A percentile compares a stretch with the other conserved stretches of the same genome.
phyloP scores from a whole-genome alignment of 2,113 vertebrate species.

The Strix aluco region DNA sequence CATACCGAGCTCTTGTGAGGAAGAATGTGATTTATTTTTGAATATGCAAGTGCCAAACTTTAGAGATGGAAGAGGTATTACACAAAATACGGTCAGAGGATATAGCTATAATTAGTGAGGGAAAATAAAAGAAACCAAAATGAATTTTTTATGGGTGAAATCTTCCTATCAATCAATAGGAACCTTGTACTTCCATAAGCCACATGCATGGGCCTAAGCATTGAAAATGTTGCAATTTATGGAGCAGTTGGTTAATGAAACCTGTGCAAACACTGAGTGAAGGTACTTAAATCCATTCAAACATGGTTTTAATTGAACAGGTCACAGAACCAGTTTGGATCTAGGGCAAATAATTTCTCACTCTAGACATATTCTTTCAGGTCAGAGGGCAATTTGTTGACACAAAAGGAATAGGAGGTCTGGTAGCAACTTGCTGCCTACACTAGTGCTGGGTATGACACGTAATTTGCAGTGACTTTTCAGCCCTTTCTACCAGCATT shows the following conservation, averaged over 20 bases:
- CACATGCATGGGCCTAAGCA: not conserved
- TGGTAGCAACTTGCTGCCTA: constrained; percentile 7
- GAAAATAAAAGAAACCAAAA: constrained; percentile 25
- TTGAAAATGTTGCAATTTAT: not conserved
- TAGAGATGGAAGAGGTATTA: constrained; percentile 8
- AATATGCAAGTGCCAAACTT: constrained; percentile 27
- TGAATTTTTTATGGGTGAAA: not conserved
- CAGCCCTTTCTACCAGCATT: constrained; percentile 20
- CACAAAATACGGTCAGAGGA: constrained; percentile 19
- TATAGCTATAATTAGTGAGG: constrained; percentile 7
- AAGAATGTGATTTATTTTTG: constrained; percentile 47
- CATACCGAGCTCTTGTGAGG: not conserved
- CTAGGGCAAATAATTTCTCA: not conserved
- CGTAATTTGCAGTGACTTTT: constrained; percentile 51
- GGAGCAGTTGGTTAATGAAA: not conserved
- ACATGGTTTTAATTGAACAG: not conserved
- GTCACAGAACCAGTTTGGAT: not conserved
- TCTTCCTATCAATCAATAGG: not conserved
- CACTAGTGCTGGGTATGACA: not conserved
- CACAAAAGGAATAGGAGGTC: not conserved
- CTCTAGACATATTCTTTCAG: constrained; percentile 23
- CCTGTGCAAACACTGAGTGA: not conserved
- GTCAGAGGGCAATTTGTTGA: constrained; percentile 32
- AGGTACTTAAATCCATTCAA: not conserved
- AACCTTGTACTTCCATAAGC: not conserved